phyloP scores from a whole-genome alignment of 2,888 invertebrate species.

The Willowsia nigromaculata region DNA sequence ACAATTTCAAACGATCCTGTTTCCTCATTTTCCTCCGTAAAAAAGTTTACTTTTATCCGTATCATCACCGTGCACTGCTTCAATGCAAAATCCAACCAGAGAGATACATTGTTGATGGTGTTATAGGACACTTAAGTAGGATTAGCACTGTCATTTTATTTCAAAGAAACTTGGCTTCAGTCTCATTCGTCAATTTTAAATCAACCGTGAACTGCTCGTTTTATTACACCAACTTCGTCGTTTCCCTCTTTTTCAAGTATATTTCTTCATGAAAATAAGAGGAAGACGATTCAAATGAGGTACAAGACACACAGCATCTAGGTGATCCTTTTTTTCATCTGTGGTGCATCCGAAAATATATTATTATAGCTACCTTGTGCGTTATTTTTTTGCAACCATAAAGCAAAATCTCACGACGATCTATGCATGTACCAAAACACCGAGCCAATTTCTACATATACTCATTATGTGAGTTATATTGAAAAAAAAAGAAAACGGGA shows the following conservation, averaged over 20 bases:
- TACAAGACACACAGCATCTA: conserved; percentile 1
- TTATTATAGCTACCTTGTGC: conserved; percentile 20
- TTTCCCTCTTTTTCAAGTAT: neutral
- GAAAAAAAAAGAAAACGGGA: neutral
- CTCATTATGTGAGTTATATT: neutral
- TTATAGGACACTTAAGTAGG: conserved; percentile 64
- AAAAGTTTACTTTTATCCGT: conserved; percentile 5
- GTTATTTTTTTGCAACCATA: conserved; percentile 4
- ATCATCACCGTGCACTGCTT: neutral
- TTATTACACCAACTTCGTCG: conserved; percentile 32
- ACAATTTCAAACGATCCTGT: conserved; percentile 51
- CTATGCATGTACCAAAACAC: neutral
- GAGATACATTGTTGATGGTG: conserved; percentile 60
- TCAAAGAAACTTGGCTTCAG: conserved; percentile 62
- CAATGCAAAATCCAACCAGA: neutral
- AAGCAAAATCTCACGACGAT: conserved; percentile 5
- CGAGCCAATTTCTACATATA: neutral
- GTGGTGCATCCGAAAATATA: neutral
- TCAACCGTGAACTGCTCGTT: conserved; percentile 61
- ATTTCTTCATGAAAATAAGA: neutral
- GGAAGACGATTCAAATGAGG: neutral
- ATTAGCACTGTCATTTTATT: conserved; percentile 69
- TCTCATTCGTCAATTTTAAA: conserved; percentile 70
- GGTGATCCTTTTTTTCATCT: conserved; percentile 17
- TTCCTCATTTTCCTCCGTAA: conserved; percentile 40